Base-by-base conservation (phyloP, 2,888 invertebrate genomes). In the Aleiodes leptofemur region DNA sequence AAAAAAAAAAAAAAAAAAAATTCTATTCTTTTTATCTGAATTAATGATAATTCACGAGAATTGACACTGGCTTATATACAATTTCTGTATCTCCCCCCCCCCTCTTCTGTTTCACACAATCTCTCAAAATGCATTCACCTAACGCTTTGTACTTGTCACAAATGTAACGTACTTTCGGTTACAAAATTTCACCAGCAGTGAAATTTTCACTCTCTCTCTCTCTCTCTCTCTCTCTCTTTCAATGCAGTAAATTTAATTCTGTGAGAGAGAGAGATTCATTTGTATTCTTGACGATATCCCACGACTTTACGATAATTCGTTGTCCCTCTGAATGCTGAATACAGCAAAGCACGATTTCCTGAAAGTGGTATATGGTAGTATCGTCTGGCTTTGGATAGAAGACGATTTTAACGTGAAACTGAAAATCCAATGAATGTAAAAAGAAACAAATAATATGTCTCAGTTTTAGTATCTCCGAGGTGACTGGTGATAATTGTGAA, bases 241-340 rank as follows among this genome's bases (percentile, higher is more conserved):
- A 23, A 23, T 31, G 59, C 11, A 61, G 31, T 64, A 16, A 48
- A 48, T 64, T 75, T 68, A 66, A 51, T 71, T 55, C 66, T 1
- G 23, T 23, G 23, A 23, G 23, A 23, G 23, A 23, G 66, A 7
- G 53, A 29, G 68, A 72, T 72, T 75, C 75, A 75, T 75, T 75
- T 56, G 75, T 75, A 75, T 75, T 75, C 75, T 43, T 51, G 57
- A 56, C 57, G 75, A 66, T 55, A 71, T 23, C 34, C 71, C 68
- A 68, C 64, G 71, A 75, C 71, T 75, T 75, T 75, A 75, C 75
- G 75, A 75, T 75, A 75, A 75, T 75, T 71, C 71, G 75, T 71
- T 75, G 71, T 71, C 75, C 75, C 71, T 66, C 38, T 68, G 43
- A 64, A 66, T 68, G 71, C 64, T 48, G 66, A 71, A 75, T 57